Base-by-base conservation (phyloP, 2,797 vertebrate genomes). In the Salmo trutta region DNA sequence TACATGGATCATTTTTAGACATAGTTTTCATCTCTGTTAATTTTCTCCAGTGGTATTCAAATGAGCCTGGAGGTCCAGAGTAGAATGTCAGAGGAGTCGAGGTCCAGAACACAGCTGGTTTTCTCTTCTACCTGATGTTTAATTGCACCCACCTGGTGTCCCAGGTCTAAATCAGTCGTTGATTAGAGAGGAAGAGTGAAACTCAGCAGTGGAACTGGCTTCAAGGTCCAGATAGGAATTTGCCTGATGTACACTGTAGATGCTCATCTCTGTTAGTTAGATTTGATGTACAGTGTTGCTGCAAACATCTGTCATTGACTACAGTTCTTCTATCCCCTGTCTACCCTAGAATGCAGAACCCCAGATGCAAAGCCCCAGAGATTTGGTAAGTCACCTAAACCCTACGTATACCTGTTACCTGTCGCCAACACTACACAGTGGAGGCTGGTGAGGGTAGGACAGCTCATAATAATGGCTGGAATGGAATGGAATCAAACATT, bases 271-370 rank as follows among this genome's bases (percentile, higher is more conserved):
- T 62, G 6, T 56, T 19, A 21, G 6, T 54, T 17, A 54, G 3
- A 36, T 36, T 36, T 36, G 36, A 36, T 62, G 19, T n/a, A 59
- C n/a, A n/a, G 16, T 21, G 8, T 62, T 62, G 56, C 56, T 62
- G 56, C 56, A n/a, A 62, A 62, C 56, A 62, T 59, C 21, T 54
- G 56, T 59, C 56, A 59, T 51, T 71, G 82, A 86, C 84, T 66
- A 31, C 68, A 75, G 82, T 87, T 87, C 78, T 82, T 82, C 52
- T 83, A 27, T 79, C 62, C 53, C 78, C 47, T 82, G 62, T 75
- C 19, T 84, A 85, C 80, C 88, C 78, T 82, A 94, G 93, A 93
- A 68, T 0, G 79, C 89, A 5, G 91, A 93, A 79, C 87, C 90
- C 80, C 88, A 87, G 88, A 85, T 79, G 84, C 93, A 92, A 66